Base-by-base conservation (phyloP, 2,113 vertebrate genomes). In the Garra rufa region DNA sequence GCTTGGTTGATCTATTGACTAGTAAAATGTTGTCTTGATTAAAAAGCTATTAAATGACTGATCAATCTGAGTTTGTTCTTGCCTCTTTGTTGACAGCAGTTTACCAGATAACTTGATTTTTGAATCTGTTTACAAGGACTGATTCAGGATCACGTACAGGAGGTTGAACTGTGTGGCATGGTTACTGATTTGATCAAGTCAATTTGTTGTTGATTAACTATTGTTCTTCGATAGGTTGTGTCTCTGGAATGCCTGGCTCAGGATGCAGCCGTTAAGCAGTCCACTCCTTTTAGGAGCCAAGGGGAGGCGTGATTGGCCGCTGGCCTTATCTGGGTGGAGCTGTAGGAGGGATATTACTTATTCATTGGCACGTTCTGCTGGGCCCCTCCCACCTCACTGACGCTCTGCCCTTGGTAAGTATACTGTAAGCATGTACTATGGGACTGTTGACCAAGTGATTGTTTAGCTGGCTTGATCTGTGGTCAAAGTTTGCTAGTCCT, bases 161-260 rank as follows among this genome's bases (percentile, higher is more conserved):
- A 75, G 43, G 11, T 73, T 50, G 26, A 75, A 50, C 3, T 19
- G 46, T 69, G 15, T 78, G 52, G 48, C 3, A 26, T 55, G 46
- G 50, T 70, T 11, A 17, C 24, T 78, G 34, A 67, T 41, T 50
- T 43, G 28, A 15, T 24, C 8, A 43, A 41, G 19, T n/a, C 17
- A 17, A 14, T 34, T 6, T 84, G 11, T 73, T 63, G 28, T 79
- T 13, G n/a, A 74, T 63, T 65, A 28, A 67, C 44, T 8, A 69
- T 9, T 46, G 3, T 17, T 52, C 30, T 82, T 14, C 46, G n/a
- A 38, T 9, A 90, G 86, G 76, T 65, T 73, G 87, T 74, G 85
- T 65, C 50, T 88, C 79, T 90, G 92, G 91, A 90, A 94, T 95
- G 94, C 90, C 79, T 76, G 80, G 83, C 78, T 87, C 91, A 94